Evolutionary conservation across 1,140 invertebrate genomes (phyloP), one percentile per base, ranked within the genome.

Genomic region (Psilanteris sp.): DNA sequence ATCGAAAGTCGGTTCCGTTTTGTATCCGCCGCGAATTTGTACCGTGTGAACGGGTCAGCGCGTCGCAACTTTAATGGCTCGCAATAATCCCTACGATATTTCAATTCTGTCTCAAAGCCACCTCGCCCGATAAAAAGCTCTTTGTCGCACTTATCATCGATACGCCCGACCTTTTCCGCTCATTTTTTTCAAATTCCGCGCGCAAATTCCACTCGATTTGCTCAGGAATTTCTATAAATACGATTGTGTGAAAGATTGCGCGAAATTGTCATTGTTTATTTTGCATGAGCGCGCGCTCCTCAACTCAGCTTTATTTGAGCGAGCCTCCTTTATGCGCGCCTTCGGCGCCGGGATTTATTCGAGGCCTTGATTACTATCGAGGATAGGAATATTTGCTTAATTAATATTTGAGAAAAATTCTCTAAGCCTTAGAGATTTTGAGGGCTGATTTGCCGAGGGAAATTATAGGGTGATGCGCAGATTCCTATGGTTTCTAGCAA

Each of bases 1-100:
- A 82, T 85, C 67, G 78, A 84, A 82, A 80, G 79, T 83, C 72
- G 76, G 80, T 84, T 79, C 81, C 81, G 78, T 85, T 84, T 83
- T 80, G 68, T 78, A 77, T 70, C 66, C 76, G 71, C 71, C 59
- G 77, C 74, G 79, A 83, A 85, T 84, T 81, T 76, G 75, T 79
- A 77, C 64, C 81, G 81, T 85, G 82, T 80, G 83, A 85, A 84
- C 82, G 67, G 43, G 31, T 54, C 64, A 64, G 52, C 36, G 41
- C 48, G 57, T 50, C 26, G 59, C 29, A 39, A 41, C 64, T 68
- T 68, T 54, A 64, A 72, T 64, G 52, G 31, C 52, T 64, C 68
- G 27, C 43, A 57, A 73, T 64, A 73, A 72, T 59, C 52, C 37
- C 31, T 37, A 41, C 44, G 50, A 77, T 77, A 68, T 77, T 72